Conservation (phyloP, 2,888 invertebrate species). For the Synanthedon tipuliformis region DNA sequence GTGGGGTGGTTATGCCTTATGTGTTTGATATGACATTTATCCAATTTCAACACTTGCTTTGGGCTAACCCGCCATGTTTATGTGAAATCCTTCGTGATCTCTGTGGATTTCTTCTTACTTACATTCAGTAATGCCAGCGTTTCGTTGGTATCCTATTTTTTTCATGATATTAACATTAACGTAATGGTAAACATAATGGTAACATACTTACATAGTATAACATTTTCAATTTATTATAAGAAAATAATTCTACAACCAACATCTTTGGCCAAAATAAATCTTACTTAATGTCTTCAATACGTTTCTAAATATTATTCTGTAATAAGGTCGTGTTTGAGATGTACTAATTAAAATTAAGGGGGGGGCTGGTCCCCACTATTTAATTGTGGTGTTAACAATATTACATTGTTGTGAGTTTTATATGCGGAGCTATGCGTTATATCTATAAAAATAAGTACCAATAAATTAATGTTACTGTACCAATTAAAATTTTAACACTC, state of each 20-base stretch:
- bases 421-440: constrained; percentile 39
- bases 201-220: too few species aligned
- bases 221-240: too few species aligned
- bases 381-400: constrained; percentile 33
- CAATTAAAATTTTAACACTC: constrained; percentile 13
- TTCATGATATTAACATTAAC: not conserved
- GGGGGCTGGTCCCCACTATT: constrained; percentile 58
- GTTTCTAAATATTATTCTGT: constrained; percentile 15
- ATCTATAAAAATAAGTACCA: constrained; percentile 42
- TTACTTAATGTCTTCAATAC: constrained; percentile 16
- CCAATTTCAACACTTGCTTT: too few species aligned
- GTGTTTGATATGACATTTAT: too few species aligned
- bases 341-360: constrained; percentile 37
- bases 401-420: constrained; percentile 57
- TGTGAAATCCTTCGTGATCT: too few species aligned
- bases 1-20: too few species aligned
- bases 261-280: constrained; percentile 16
- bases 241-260: constrained; percentile 10
- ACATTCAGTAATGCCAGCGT: not conserved
- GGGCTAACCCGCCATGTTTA: too few species aligned
- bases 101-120: too few species aligned
- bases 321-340: constrained; percentile 31
- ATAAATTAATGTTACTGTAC: constrained; percentile 39
- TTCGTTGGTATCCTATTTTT: not conserved
- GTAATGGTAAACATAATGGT: not conserved